phyloP scores from a whole-genome alignment of 2,888 invertebrate species.

The Spisula solida region DNA sequence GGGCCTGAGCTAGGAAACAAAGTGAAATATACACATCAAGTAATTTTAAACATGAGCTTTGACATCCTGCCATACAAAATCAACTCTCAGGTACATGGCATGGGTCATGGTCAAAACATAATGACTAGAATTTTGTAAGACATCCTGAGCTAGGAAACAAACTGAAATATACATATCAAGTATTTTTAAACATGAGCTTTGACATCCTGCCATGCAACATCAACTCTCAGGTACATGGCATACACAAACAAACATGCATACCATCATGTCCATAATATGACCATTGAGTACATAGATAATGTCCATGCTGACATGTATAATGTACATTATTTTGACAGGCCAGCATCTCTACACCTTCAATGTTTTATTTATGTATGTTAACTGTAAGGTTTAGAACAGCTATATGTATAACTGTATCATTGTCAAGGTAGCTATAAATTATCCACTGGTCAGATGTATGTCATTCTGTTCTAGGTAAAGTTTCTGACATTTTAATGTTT shows the following conservation, averaged over 20 bases:
- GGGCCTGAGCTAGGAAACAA: background rate
- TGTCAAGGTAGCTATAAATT: background rate
- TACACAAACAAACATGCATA: background rate
- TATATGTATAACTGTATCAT: slow-evolving; percentile 4
- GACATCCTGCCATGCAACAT: background rate
- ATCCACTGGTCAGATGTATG: background rate
- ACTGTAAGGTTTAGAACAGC: background rate
- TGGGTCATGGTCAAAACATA: too few species aligned
- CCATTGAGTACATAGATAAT: slow-evolving; percentile 22
- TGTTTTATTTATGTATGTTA: background rate
- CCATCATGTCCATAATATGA: background rate
- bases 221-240: background rate
- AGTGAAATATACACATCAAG: background rate
- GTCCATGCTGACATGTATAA: slow-evolving; percentile 32
- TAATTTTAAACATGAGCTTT: background rate
- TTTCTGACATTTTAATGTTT: background rate
- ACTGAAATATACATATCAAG: background rate
- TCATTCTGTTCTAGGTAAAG: background rate
- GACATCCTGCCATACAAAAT: background rate
- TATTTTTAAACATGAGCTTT: slow-evolving; percentile 2
- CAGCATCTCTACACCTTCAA: slow-evolving; percentile 33
- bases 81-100: background rate
- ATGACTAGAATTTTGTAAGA: background rate
- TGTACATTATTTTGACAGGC: slow-evolving; percentile 50
- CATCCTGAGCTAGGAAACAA: background rate